Evolutionary conservation across 2,888 invertebrate genomes (phyloP).

Genomic region (Drosophila melanocephala): DNA sequence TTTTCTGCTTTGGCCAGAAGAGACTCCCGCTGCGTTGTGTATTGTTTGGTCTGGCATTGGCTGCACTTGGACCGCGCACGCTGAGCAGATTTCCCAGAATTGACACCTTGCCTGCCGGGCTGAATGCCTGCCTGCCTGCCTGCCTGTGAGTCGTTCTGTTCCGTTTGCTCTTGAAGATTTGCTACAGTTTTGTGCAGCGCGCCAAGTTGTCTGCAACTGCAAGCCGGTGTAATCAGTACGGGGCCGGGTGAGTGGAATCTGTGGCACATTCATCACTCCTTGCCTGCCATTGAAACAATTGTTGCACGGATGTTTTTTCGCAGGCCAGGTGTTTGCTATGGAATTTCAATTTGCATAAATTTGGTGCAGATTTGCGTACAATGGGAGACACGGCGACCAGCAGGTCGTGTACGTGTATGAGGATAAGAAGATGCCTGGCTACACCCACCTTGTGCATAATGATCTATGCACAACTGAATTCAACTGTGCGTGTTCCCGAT

Average conservation of each 20-base stretch:
- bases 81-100: constrained; percentile 75
- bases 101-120: constrained; percentile 70
- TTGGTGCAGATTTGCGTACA: constrained; percentile 80
- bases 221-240: constrained; percentile 38
- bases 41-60: constrained; percentile 35
- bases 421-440: constrained; percentile 31
- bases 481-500: constrained; percentile 12
- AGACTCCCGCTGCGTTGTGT: constrained; percentile 50
- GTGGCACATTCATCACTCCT: constrained; percentile 64
- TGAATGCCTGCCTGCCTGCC: not conserved
- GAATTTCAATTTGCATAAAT: constrained; percentile 81
- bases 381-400: constrained; percentile 37
- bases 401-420: not conserved
- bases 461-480: constrained; percentile 41
- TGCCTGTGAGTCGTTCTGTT: not conserved
- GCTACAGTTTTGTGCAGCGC: constrained; percentile 75
- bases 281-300: constrained; percentile 65
- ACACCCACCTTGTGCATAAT: constrained; percentile 45
- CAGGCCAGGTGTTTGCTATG: constrained; percentile 70
- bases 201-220: constrained; percentile 78
- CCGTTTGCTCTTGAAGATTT: constrained; percentile 49
- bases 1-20: constrained; percentile 48
- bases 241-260: constrained; percentile 32
- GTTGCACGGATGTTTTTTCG: constrained; percentile 28
- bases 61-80: constrained; percentile 42